phyloP scores from a whole-genome alignment of 2,797 vertebrate species.

The Danio choprae region DNA sequence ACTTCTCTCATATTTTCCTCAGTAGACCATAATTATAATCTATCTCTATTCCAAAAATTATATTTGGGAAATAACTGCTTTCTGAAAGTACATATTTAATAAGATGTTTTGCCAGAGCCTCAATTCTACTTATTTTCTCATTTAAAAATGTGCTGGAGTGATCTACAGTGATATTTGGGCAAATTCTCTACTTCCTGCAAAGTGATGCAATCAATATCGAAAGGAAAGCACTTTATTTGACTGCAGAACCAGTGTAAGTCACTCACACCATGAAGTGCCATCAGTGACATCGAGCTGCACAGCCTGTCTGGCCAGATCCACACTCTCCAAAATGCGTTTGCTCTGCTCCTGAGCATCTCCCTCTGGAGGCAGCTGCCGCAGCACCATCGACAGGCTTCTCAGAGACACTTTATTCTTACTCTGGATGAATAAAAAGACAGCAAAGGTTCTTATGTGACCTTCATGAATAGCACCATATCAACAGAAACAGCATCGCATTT shows the following conservation, averaged over 20 bases:
- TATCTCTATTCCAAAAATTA: background rate
- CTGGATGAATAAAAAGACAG: slow-evolving; percentile 65
- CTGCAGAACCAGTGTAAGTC: slow-evolving; percentile 8
- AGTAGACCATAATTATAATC: background rate
- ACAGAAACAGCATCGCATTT: background rate
- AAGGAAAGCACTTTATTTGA: too few relatives aligned
- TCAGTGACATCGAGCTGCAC: slow-evolving; percentile 88
- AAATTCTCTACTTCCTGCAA: too few relatives aligned
- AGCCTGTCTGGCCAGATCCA: slow-evolving; percentile 86
- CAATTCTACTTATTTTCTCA: too few relatives aligned
- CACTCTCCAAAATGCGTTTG: slow-evolving; percentile 85
- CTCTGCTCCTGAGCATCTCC: slow-evolving; percentile 72
- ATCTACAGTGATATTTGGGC: too few relatives aligned
- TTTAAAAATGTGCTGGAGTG: too few relatives aligned
- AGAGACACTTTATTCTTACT: slow-evolving; percentile 91
- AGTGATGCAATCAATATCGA: too few relatives aligned
- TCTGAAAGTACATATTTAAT: background rate
- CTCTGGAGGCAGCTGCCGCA: slow-evolving; percentile 81
- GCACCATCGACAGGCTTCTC: slow-evolving; percentile 90
- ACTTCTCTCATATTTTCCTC: background rate
- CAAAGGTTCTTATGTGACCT: background rate
- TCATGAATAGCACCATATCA: background rate
- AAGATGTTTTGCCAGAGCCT: too few relatives aligned
- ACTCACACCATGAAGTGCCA: slow-evolving; percentile 93
- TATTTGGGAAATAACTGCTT: background rate